These are phyloP conservation scores for Microtus ochrogaster DNA, from an alignment of 2,113 vertebrate genomes.

Conservation along the genomic window DNA sequence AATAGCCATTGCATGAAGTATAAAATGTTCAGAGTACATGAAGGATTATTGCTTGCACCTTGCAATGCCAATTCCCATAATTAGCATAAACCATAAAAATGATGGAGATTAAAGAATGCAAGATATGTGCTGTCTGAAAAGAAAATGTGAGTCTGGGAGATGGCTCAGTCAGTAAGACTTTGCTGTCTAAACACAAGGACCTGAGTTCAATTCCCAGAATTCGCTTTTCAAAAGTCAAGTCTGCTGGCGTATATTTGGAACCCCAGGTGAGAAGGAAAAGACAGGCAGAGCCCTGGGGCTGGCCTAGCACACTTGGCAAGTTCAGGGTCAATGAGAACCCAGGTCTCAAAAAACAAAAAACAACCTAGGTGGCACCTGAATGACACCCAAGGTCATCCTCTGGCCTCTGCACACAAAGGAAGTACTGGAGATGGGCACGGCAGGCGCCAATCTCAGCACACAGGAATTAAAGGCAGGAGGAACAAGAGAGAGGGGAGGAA, in stretches of 20 bases:
- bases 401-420: background rate
- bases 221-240: background rate
- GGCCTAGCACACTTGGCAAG: no score
- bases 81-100: conserved; percentile 15
- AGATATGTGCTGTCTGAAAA: background rate
- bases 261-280: background rate
- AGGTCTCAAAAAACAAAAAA: background rate
- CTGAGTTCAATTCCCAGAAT: background rate
- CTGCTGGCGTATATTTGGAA: no score
- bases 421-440: background rate
- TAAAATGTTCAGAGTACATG: background rate
- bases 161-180: background rate
- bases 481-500: background rate
- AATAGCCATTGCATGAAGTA: conserved; percentile 2
- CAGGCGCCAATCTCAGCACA: background rate
- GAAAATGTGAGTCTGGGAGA: background rate
- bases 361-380: no score
- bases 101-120: background rate
- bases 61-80: background rate
- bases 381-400: background rate
- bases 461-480: background rate
- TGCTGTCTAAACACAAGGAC: background rate
- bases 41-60: conserved; percentile 11
- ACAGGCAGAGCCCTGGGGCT: background rate
- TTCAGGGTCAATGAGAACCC: background rate